Conservation (phyloP, 2,888 invertebrate species). For the Hecatera dysodea region DNA sequence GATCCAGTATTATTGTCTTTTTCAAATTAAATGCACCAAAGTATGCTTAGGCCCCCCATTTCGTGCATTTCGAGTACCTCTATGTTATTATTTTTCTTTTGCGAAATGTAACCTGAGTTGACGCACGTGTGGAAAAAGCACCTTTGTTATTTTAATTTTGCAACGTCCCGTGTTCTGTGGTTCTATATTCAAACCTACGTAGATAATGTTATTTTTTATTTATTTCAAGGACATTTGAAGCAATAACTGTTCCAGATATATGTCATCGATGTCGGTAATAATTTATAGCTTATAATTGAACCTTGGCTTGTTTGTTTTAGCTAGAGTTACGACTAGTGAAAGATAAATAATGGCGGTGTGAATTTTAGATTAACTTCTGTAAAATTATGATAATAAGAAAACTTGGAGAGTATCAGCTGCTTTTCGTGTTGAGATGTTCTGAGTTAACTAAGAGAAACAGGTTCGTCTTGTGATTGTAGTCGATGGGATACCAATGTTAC, state of each 20-base stretch:
- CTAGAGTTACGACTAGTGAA: slow-evolving; percentile 30
- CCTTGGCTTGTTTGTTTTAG: slow-evolving; percentile 41
- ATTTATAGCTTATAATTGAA: slow-evolving; percentile 52
- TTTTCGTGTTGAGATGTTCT: slow-evolving; percentile 55
- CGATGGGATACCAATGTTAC: slow-evolving; percentile 40
- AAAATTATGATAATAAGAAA: slow-evolving; percentile 48
- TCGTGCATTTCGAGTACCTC: slow-evolving; percentile 72
- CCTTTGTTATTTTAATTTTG: slow-evolving; percentile 83
- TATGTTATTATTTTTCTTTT: slow-evolving; percentile 81
- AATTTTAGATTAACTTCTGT: slow-evolving; percentile 54
- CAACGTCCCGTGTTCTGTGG: slow-evolving; percentile 70
- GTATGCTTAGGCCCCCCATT: slow-evolving; percentile 79
- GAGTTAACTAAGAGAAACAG: slow-evolving; percentile 58
- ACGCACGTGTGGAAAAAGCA: slow-evolving; percentile 84
- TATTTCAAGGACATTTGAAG: slow-evolving; percentile 27
- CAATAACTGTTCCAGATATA: slow-evolving; percentile 25
- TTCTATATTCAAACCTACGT: slow-evolving; percentile 46
- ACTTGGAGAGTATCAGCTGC: slow-evolving; percentile 47
- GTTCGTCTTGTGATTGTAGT: slow-evolving; percentile 59
- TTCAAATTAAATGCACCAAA: slow-evolving; percentile 84
- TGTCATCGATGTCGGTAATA: slow-evolving; percentile 41
- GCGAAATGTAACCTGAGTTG: slow-evolving; percentile 84
- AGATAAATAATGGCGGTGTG: slow-evolving; percentile 49
- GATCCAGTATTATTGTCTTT: slow-evolving; percentile 86
- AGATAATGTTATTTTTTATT: slow-evolving; percentile 50